Evolutionary conservation across 2,888 invertebrate species (phyloP), one percentile per base, ranked within the genome.

Genomic region (Eilema depressum): DNA sequence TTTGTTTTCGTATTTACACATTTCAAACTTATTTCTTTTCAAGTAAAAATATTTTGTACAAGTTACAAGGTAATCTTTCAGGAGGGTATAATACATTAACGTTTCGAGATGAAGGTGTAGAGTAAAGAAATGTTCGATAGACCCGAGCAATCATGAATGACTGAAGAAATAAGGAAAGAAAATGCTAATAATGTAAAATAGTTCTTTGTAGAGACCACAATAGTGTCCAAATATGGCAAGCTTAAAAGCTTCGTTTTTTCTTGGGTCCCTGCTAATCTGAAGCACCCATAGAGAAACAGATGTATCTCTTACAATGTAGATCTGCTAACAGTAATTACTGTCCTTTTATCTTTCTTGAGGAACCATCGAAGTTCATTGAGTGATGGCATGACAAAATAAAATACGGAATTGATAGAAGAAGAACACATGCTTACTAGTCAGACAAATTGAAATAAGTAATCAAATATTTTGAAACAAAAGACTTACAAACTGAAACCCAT

Each of bases 1-100:
- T 26, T 57, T 64, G 69, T 63, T 63, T 59, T 60, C 41, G 53
- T 47, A 53, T 61, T 23, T 61, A 28, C 47, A 61, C 30, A 53
- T n/a, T 53, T 53, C 53, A 53, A 53, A n/a, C 53, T 53, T 53
- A 53, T 53, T 53, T 53, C 53, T 53, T 53, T 53, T 53, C n/a
- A 53, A 53, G n/a, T 53, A n/a, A 53, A n/a, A 17, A 47, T 17
- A 23, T 17, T 60, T 28, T 60, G 60, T 17, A 14, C 14, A 26
- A 26, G 25, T 60, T 26, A 25, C 25, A 17, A 26, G 3, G 57
- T 25, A 57, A 47, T 20, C 4, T 47, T 47, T 47, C 47, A 12
- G 20, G 47, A 47, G 20, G 17, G 41, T 17, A 14, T 5, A 47
- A 47, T 4, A 4, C 17, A 41, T 47, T 47, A 7, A 20, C 20